Base-by-base conservation (phyloP, 1,140 invertebrate species). In the Samia ricini region DNA sequence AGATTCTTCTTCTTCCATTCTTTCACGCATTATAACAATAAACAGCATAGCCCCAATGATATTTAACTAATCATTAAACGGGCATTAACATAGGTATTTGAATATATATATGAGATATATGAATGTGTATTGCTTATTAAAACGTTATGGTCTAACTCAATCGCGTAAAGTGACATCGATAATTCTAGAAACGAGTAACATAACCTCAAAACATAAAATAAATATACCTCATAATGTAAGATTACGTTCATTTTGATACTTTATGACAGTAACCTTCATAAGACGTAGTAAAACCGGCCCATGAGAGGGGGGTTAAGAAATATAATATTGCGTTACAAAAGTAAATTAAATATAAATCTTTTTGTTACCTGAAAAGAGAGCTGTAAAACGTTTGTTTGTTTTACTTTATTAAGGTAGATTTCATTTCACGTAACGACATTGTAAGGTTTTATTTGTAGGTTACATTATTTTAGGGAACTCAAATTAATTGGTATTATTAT, bases 191-290 rank as follows among this genome's bases (percentile, higher is more conserved):
- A 5, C 10, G 33, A 36, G 33, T 15, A 15, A 29, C 26, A 42
- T 42, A 42, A 42, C 7, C 12, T 42, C 3, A 12, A 7, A 42
- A 15, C 33, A 42, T 42, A 42, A 42, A 42, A 42, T 12, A 1
- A 42, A 42, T 42, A 42, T 15, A 42, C 33, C 33, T 42, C 33
- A 42, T 42, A 42, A 15, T 15, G 2, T 36, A 8, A 15, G 33
- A 42, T 42, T 42, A 42, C 33, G 33, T 42, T 42, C 33, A 42
- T 42, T 42, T 42, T 42, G 33, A 42, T n/a, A n/a, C 33, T 42
- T 42, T 42, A 42, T 15, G 33, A 42, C 33, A 42, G 26, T 26
- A 8, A 42, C 33, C 33, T 42, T 42, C 15, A 12, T 36, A 42
- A 15, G 8, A 42, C 7, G 15, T 15, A 5, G 10, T 42, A 42